Percentiles rank a stretch among this genome's conserved stretches.
Conservation (phyloP, 2,888 invertebrate genomes). For the Ectobius pallidus region DNA sequence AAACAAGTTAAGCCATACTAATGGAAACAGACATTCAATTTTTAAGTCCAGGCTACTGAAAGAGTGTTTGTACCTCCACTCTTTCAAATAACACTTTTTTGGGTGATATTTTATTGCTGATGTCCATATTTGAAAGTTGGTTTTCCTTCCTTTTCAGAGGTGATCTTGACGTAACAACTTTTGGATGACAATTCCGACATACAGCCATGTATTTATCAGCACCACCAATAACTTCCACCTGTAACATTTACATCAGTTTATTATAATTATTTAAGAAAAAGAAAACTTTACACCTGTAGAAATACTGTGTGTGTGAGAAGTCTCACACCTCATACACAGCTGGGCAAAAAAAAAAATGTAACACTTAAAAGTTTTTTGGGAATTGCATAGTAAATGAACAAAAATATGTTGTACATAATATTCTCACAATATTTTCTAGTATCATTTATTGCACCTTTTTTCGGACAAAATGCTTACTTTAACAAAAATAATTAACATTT, state of each 20-base stretch:
- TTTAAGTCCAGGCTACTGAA: too few species aligned
- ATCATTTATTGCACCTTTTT: neutral
- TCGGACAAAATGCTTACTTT: neutral
- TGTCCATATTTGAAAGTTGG: neutral
- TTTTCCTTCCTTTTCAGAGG: neutral
- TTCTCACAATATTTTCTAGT: neutral
- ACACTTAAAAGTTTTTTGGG: neutral
- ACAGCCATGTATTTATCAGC: constrained; percentile 61
- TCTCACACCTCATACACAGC: too few species aligned
- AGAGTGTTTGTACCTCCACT: too few species aligned
- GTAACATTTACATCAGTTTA: too few species aligned
- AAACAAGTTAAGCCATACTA: too few species aligned
- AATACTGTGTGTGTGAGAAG: too few species aligned
- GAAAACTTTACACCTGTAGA: too few species aligned
- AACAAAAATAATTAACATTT: too few species aligned
- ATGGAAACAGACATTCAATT: too few species aligned
- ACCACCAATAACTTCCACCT: constrained; percentile 63
- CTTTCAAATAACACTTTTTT: too few species aligned
- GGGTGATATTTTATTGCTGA: neutral
- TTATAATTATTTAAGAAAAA: too few species aligned
- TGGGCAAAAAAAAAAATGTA: neutral
- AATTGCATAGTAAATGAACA: neutral
- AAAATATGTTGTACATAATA: neutral
- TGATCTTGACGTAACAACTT: neutral
- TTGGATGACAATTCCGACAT: constrained; percentile 56